Base-by-base conservation (phyloP, 2,113 vertebrate genomes). In the Tetraodon nigroviridis region DNA sequence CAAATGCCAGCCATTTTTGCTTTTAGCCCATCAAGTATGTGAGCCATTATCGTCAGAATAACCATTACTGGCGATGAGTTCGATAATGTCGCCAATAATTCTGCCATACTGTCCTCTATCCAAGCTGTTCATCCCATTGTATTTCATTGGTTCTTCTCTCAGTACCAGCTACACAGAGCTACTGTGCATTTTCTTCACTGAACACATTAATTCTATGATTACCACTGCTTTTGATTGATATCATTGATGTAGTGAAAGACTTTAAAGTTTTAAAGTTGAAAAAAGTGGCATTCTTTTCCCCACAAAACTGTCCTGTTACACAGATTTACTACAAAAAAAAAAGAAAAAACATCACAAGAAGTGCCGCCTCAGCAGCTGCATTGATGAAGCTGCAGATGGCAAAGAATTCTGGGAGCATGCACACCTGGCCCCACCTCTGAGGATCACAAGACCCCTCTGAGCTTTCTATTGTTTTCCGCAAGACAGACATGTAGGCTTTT, bases 341-440 rank as follows among this genome's bases (percentile, higher is more conserved):
- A 44, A 61, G 55, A 61, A 74, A 67, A 58, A 76, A 73, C 73
- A 70, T 81, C 72, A 66, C 55, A 78, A 79, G 67, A 86, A 82
- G 64, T 84, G 83, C 85, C 76, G 66, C 61, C 52, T 88, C 85
- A 84, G 85, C 85, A 86, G 63, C 60, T 27, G 58, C 53, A 60
- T 32, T 69, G 63, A 72, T 78, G 76, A 82, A 81, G 77, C 78
- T 78, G 67, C 81, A 62, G 69, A 79, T 57, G 78, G 73, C 80
- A 77, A 81, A 82, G 80, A 76, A 61, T 5, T 58, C 71, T 75
- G 21, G 4, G 46, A 67, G 83, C 56, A 16, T 72, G 72, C 83
- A 85, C 85, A 87, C 78, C 81, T 84, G 84, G 75, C 64, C 56
- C 11, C 7, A 66, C 67, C 77, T 82, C 72, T 67, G 32, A 61